Base-by-base conservation (phyloP, 1,140 invertebrate species). In the Ceratina japonica region DNA sequence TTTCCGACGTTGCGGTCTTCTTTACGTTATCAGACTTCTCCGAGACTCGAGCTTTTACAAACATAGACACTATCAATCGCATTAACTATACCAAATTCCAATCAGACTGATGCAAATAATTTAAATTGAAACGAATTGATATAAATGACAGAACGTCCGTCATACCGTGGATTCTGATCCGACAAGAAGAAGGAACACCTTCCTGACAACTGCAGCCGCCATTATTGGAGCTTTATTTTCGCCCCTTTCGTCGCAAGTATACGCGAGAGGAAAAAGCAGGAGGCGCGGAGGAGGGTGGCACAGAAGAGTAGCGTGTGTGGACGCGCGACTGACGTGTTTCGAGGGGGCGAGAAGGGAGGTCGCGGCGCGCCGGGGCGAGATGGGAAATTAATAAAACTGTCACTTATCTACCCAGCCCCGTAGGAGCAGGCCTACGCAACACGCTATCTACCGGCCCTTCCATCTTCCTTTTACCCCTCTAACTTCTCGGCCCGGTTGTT, bases 321-420 rank as follows among this genome's bases (percentile, higher is more conserved):
- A 85, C 84, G 83, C 76, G 79, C 70, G 88, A 87, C 84, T 87
- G 87, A 88, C 85, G 84, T 80, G 77, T 84, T 27, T 69, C 69
- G 79, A 81, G 86, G 81, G 81, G 69, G 75, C 79, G 69, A 68
- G 69, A 68, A 79, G 69, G 65, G 75, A 66, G 80, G 84, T n/a
- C 54, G 54, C 54, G 82, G 65, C 72, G 81, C 75, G 88, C 87
- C 91, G 91, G 89, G 91, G 89, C 89, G 92, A 92, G 93, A 93
- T 93, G 93, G 92, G 93, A 94, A 95, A 95, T 95, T 95, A 95
- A 95, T 95, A 95, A 95, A 95, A 94, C 94, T 94, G 94, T 95
- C 94, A 95, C 93, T 95, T 94, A 93, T 94, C 93, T 92, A 90
- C 91, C 92, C 89, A 85, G 80, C 84, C 79, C 86, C 87, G 84